Percentiles rank a stretch among this genome's conserved stretches.
Conservation (phyloP, 2,888 invertebrate genomes). For the Spodoptera littoralis region DNA sequence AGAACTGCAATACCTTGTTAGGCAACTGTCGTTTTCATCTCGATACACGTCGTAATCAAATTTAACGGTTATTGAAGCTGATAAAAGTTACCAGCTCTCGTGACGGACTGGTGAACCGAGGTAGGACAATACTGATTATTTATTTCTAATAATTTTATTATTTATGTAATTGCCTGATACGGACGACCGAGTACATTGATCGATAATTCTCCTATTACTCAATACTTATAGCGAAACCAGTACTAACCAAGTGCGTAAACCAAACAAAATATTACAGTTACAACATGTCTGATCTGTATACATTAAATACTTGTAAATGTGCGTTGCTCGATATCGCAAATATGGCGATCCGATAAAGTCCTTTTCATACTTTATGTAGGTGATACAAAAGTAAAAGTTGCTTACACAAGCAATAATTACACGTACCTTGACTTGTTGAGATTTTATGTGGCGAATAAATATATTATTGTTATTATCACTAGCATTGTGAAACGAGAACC, state of each 20-base stretch:
- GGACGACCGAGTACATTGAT: constrained; percentile 28
- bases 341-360: constrained; percentile 25
- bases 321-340: constrained; percentile 17
- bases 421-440: constrained; percentile 28
- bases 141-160: constrained; percentile 45
- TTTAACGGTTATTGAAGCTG: constrained; percentile 81
- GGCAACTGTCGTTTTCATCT: constrained; percentile 77
- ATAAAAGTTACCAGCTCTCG: constrained; percentile 72
- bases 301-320: constrained; percentile 24
- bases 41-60: constrained; percentile 81
- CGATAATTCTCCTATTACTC: constrained; percentile 38
- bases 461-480: constrained; percentile 46
- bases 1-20: constrained; percentile 59
- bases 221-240: constrained; percentile 14
- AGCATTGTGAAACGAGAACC: constrained; percentile 44
- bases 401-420: constrained; percentile 22
- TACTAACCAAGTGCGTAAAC: constrained; percentile 8
- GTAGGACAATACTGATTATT: constrained; percentile 59
- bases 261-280: constrained; percentile 18
- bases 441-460: constrained; percentile 29
- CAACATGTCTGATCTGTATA: constrained; percentile 12
- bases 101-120: constrained; percentile 74
- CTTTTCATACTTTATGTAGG: constrained; percentile 30
- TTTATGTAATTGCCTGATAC: constrained; percentile 41
- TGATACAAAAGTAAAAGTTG: constrained; percentile 30